Evolutionary conservation across 2,797 vertebrate genomes (phyloP).

Genomic region (Chromis chromis): DNA sequence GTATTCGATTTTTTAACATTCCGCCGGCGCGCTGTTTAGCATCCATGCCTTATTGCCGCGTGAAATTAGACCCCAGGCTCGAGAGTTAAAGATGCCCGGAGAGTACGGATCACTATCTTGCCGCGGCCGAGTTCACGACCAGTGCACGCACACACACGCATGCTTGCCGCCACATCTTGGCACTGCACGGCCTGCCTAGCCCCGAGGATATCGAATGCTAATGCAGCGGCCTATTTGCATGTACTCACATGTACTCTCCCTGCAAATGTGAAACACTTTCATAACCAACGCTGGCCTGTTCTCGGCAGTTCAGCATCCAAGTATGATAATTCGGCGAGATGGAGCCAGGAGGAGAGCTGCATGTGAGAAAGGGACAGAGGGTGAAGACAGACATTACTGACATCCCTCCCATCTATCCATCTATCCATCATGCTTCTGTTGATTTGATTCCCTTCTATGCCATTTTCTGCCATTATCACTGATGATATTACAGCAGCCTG

Average conservation of each 20-base stretch:
- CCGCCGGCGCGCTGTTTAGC: constrained; percentile 13
- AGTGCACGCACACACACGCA: neutral
- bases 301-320: constrained; percentile 51
- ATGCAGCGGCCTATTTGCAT: constrained; percentile 68
- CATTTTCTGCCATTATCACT: constrained; percentile 69
- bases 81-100: constrained; percentile 36
- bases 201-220: constrained; percentile 63
- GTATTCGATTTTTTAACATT: constrained; percentile 19
- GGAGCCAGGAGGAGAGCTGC: constrained; percentile 31
- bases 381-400: constrained; percentile 56
- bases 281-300: constrained; percentile 52
- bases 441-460: constrained; percentile 69
- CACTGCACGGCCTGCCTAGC: constrained; percentile 8
- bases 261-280: constrained; percentile 63
- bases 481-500: constrained; percentile 71
- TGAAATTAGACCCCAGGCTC: constrained; percentile 39
- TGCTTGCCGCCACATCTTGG: constrained; percentile 11
- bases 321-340: constrained; percentile 59
- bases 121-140: neutral
- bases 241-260: constrained; percentile 48
- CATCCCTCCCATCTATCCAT: constrained; percentile 44
- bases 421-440: constrained; percentile 67
- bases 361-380: constrained; percentile 55
- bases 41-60: constrained; percentile 20
- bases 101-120: constrained; percentile 36